These are phyloP conservation scores for Drosophila niveifrons DNA, from an alignment of 2,888 invertebrate species.

Conservation along the genomic window DNA sequence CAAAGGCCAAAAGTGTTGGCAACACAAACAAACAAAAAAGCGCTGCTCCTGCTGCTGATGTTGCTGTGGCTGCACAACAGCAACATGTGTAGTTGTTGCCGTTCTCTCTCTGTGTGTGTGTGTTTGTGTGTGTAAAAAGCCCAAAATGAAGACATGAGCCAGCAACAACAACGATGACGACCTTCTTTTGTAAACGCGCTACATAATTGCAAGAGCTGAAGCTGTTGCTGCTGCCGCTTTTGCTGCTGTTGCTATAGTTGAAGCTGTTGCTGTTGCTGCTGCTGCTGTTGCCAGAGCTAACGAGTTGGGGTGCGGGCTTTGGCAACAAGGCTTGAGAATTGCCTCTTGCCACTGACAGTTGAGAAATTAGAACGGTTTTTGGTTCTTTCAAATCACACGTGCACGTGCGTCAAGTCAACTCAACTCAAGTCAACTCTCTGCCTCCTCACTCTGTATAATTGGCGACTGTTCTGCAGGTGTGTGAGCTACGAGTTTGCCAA, in stretches of 20 bases:
- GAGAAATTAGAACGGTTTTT: constrained; percentile 80
- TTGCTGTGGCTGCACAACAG: constrained; percentile 55
- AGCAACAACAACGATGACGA: constrained; percentile 55
- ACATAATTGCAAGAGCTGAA: constrained; percentile 72
- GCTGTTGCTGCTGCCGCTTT: constrained; percentile 7
- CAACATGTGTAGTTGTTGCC: constrained; percentile 69
- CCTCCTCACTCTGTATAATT: constrained; percentile 47
- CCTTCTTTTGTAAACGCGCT: constrained; percentile 76
- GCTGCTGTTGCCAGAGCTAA: constrained; percentile 52
- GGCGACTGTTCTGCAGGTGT: constrained; percentile 66
- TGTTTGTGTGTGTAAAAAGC: constrained; percentile 54
- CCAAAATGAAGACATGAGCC: constrained; percentile 76
- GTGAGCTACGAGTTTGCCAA: constrained; percentile 32
- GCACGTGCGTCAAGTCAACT: constrained; percentile 60
- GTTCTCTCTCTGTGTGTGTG: background rate
- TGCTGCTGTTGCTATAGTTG: constrained; percentile 5
- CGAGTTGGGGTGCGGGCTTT: constrained; percentile 58
- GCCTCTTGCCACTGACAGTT: constrained; percentile 76
- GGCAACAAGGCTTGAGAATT: constrained; percentile 41
- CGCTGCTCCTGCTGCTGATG: constrained; percentile 48
- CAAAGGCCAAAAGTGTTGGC: constrained; percentile 81
- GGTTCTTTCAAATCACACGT: constrained; percentile 74
- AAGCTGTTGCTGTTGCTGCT: constrained; percentile 4
- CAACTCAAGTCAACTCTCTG: background rate
- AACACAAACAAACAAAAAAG: constrained; percentile 72